phyloP scores from a whole-genome alignment of 1,140 invertebrate genomes.

The Conopomorpha cramerella region DNA sequence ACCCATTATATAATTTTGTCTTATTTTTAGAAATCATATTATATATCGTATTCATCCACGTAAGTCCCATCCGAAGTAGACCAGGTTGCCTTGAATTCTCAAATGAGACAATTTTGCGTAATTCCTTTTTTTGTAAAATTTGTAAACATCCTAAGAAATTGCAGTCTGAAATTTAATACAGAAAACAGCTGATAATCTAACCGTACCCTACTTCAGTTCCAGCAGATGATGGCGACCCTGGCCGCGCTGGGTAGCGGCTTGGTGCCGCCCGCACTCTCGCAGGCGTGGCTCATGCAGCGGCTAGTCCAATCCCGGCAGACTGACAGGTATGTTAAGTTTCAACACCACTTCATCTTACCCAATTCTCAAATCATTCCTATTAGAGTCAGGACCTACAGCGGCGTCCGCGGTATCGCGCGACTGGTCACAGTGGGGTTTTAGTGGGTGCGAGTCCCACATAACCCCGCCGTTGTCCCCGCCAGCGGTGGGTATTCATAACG shows the following conservation, averaged over 20 bases:
- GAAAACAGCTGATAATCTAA: too few species aligned
- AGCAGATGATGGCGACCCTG: slow-evolving; percentile 67
- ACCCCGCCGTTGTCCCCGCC: too few species aligned
- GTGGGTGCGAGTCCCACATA: neutral
- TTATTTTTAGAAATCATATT: too few species aligned
- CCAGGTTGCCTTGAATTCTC: too few species aligned
- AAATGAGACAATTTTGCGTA: too few species aligned
- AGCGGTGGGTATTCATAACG: too few species aligned
- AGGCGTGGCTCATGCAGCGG: slow-evolving; percentile 62
- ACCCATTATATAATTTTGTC: too few species aligned
- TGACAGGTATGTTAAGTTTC: slow-evolving; percentile 25
- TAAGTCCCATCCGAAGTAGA: too few species aligned
- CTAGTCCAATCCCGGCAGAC: slow-evolving; percentile 22
- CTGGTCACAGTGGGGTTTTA: neutral
- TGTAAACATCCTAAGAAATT: too few species aligned
- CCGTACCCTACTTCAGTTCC: slow-evolving; percentile 45
- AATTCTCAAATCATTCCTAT: neutral
- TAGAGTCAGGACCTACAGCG: neutral
- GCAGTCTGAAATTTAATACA: too few species aligned
- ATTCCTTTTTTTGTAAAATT: too few species aligned
- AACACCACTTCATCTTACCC: neutral
- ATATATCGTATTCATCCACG: too few species aligned
- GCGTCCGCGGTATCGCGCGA: neutral
- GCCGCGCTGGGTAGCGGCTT: slow-evolving; percentile 64
- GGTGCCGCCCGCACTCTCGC: slow-evolving; percentile 51